Evolutionary conservation across 2,113 vertebrate genomes (phyloP), one percentile per base, ranked within the genome.

Genomic region (Ondatra zibethicus): DNA sequence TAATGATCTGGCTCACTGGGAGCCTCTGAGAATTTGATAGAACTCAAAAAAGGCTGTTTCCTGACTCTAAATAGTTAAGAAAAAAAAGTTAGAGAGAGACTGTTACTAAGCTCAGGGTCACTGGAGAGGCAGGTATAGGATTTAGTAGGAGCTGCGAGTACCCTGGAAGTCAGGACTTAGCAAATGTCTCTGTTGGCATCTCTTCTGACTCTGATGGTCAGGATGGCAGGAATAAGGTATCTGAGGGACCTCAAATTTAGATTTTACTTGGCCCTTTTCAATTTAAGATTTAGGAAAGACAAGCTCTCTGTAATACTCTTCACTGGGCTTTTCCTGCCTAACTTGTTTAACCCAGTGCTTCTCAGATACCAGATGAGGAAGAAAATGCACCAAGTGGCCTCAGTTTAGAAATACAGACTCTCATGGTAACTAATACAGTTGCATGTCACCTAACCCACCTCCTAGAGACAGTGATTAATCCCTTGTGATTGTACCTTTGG

Each of bases 151-250:
- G 7, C 4, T 0, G 0, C 33, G 3, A 36, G 23, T 25, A 16
- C 5, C 31, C 36, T 19, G 0, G 17, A 75, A 75, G 29, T 8
- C 2, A 10, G 39, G 47, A 72, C 5, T 31, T 52, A 1, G 29
- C 0, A 0, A 31, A 11, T 45, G 58, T 11, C 39, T 29, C 42
- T 58, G 14, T 9, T 6, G 33, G 13, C 0, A 45, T 89, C 85
- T 33, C 16, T 68, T 39, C 65, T 85, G n/a, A 12, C 25, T 58
- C 31, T 58, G 25, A 17, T 10, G 87, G 36, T 11, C 42, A 33
- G 5, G 13, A 6, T n/a, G 10, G 27, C 19, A 11, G 36, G 29
- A 29, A 47, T 27, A 0, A 0, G 14, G 5, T 47, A 16, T 36
- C 55, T 42, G 16, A 33, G 7, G 66, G 31, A 50, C 76, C 13